Evolutionary conservation across 2,888 invertebrate species (phyloP).

Genomic region (Hyppa rectilinea): DNA sequence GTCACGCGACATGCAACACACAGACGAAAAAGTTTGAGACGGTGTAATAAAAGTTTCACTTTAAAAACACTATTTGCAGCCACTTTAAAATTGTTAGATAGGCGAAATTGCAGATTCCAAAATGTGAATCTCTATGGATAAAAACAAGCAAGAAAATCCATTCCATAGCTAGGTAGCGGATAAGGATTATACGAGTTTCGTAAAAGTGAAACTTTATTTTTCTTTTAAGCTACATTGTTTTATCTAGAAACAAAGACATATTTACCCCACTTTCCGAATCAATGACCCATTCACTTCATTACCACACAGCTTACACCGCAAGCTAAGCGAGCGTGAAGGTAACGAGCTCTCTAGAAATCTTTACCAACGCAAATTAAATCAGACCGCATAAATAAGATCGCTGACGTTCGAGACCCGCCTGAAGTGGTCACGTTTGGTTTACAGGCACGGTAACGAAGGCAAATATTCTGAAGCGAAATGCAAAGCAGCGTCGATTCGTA

Average conservation of each 20-base stretch:
- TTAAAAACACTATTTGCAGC: too few relatives aligned
- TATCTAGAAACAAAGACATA: background rate
- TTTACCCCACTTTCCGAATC: background rate
- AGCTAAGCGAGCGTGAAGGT: slow-evolving; percentile 32
- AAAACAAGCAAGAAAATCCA: too few relatives aligned
- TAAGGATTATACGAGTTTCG: too few relatives aligned
- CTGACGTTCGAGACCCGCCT: slow-evolving; percentile 49
- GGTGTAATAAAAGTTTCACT: too few relatives aligned
- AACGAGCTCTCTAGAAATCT: slow-evolving; percentile 43
- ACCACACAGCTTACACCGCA: slow-evolving; percentile 12
- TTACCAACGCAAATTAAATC: slow-evolving; percentile 49
- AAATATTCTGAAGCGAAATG: slow-evolving; percentile 49
- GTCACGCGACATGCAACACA: too few relatives aligned
- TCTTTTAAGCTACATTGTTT: background rate
- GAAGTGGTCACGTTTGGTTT: slow-evolving; percentile 59
- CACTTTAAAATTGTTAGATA: too few relatives aligned
- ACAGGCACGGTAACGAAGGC: slow-evolving; percentile 47
- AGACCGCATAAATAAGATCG: slow-evolving; percentile 59
- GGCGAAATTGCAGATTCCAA: too few relatives aligned
- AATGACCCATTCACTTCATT: background rate
- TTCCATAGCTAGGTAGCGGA: too few relatives aligned
- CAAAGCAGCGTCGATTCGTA: slow-evolving; percentile 33
- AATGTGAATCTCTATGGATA: too few relatives aligned
- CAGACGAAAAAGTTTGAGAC: too few relatives aligned
- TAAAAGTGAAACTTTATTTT: too few relatives aligned